These are phyloP conservation scores for Papilio elwesi DNA, from an alignment of 2,888 invertebrate species.

Conservation along the genomic window DNA sequence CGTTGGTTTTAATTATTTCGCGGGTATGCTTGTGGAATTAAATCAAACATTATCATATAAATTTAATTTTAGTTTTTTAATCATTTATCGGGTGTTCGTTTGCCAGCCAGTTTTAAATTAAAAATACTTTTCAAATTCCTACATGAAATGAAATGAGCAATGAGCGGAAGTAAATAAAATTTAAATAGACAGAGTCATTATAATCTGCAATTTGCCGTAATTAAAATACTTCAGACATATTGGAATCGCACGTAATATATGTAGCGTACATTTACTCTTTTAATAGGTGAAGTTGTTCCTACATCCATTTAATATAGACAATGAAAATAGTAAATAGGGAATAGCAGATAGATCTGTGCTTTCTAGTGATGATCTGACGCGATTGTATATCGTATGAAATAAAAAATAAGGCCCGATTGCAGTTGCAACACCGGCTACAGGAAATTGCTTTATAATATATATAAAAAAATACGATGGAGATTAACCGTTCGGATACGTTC, in stretches of 20 bases:
- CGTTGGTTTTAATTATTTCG: conserved; percentile 8
- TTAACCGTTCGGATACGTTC: conserved; percentile 50
- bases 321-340: too few species aligned
- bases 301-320: background rate
- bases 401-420: background rate
- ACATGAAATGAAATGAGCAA: too few species aligned
- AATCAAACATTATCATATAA: background rate
- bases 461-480: conserved; percentile 39
- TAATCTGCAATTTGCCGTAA: too few species aligned
- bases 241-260: too few species aligned
- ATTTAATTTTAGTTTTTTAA: background rate
- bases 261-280: too few species aligned
- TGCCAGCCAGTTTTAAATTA: too few species aligned
- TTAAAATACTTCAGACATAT: too few species aligned
- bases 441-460: conserved; percentile 37
- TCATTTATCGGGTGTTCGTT: background rate
- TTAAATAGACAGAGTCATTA: too few species aligned
- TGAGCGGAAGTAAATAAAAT: too few species aligned
- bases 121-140: too few species aligned
- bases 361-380: background rate
- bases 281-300: background rate
- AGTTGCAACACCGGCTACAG: background rate
- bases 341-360: too few species aligned
- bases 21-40: background rate
- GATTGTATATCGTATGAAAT: background rate